Evolutionary conservation across 2,888 invertebrate genomes (phyloP).

Genomic region (Protophormia terraenovae): DNA sequence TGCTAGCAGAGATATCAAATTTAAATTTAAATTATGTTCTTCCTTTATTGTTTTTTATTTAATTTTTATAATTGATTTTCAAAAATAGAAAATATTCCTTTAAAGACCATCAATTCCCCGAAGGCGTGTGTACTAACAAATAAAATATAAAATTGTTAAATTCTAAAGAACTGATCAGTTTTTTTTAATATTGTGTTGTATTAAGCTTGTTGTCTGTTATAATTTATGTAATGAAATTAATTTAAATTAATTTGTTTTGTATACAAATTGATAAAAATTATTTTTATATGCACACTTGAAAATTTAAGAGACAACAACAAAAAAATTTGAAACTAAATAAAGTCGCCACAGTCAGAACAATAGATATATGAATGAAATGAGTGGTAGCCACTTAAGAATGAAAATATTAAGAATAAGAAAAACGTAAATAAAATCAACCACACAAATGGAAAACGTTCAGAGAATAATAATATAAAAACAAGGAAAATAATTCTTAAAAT

Average conservation of each 20-base stretch:
- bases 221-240: slow-evolving; percentile 63
- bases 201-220: slow-evolving; percentile 36
- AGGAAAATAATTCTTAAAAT: not conserved
- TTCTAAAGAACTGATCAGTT: slow-evolving; percentile 43
- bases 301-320: slow-evolving; percentile 45
- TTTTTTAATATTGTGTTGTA: not conserved
- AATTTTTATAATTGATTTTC: not conserved
- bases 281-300: slow-evolving; percentile 44
- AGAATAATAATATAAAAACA: slow-evolving; percentile 3
- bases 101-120: not conserved
- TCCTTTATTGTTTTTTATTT: not conserved
- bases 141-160: slow-evolving; percentile 34
- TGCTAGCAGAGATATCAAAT: not conserved
- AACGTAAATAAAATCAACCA: slow-evolving; percentile 20
- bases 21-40: not conserved
- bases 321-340: not conserved
- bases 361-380: not conserved
- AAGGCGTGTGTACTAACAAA: not conserved
- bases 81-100: slow-evolving; percentile 15
- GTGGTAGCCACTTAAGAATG: not conserved
- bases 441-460: slow-evolving; percentile 22
- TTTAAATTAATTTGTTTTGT: slow-evolving; percentile 64
- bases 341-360: slow-evolving; percentile 4
- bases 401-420: not conserved
- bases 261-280: slow-evolving; percentile 56